Evolutionary conservation across 92 coral and sea anemone species (phyloP), one percentile per base, ranked within the genome.

Genomic region (Parazoanthus darwini): DNA sequence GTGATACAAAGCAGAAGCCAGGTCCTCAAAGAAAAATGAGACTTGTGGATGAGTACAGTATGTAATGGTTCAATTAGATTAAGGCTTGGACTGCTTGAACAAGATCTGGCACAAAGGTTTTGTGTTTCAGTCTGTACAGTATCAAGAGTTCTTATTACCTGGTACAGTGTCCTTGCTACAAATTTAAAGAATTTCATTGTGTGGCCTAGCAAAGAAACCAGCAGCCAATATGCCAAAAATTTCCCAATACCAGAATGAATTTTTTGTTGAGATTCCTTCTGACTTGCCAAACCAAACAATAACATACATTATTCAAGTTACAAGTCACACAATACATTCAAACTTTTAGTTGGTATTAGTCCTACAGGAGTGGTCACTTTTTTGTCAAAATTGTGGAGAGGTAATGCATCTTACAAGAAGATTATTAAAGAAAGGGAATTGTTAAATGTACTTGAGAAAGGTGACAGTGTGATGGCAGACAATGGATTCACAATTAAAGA

Each of bases 401-500:
- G 86, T 1, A 82, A 86, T 90, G 85, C 93, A 15, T 91, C 93
- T 88, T 89, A 91, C 89, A 76, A 51, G 86, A 89, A 88, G 6
- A 91, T 91, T 81, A 85, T 82, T 13, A 81, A 56, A 36, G 33
- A 86, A 87, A 74, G 58, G 22, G 91, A 88, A 8, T 37, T 82
- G 16, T 87, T 91, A 0, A 26, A 82, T 59, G 79, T 81, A 7
- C 89, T 91, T 18, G 91, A 91, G 54, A 16, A 8, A 10, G 91
- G 89, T 22, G 93, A 90, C 79, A 56, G 88, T 75, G 74, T 91
- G 2, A 91, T 91, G 93, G 89, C 93, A 36, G 88, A 88, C 43
- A 88, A 80, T 26, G 90, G 91, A 16, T 90, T 90, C 81, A 8
- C 14, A 16, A 86, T 86, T 78, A 14, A 48, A 18, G 90, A 80